Conservation (phyloP, 2,113 vertebrate species). For the Potamarius usumacintae region DNA sequence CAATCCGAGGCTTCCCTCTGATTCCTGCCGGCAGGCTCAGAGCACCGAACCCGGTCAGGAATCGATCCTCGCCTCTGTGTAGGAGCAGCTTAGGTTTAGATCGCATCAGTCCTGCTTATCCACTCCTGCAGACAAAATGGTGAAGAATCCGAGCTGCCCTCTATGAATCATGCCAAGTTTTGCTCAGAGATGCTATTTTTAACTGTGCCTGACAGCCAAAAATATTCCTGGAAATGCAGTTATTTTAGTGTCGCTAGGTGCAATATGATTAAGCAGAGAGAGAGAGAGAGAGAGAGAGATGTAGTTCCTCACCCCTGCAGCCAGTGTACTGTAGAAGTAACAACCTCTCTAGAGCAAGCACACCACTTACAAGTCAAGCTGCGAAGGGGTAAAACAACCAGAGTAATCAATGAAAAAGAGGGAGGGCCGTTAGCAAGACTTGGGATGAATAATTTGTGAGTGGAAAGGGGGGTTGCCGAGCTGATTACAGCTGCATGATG, state of each 20-base stretch:
- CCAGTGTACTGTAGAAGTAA: conserved; percentile 22
- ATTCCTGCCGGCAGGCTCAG: conserved; percentile 39
- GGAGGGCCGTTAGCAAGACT: conserved; percentile 27
- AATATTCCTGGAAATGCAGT: conserved; percentile 22
- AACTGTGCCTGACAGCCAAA: not conserved
- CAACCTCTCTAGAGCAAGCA: conserved; percentile 21
- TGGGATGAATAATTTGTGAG: conserved; percentile 45
- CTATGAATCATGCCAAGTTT: conserved; percentile 26
- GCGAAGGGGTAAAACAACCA: conserved; percentile 38
- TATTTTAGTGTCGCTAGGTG: conserved; percentile 35
- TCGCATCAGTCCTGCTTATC: conserved; percentile 22
- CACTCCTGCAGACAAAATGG: not conserved
- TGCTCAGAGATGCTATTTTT: conserved; percentile 19
- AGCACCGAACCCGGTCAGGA: conserved; percentile 29
- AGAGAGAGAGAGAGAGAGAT: not conserved
- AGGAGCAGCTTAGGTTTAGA: conserved; percentile 46
- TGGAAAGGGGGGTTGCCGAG: conserved; percentile 33
- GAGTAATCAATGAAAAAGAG: conserved; percentile 44
- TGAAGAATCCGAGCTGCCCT: conserved; percentile 8
- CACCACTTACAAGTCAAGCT: conserved; percentile 22
- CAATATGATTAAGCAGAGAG: not conserved
- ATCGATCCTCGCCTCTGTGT: conserved; percentile 42
- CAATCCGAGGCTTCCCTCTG: conserved; percentile 42
- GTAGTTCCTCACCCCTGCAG: conserved; percentile 16
- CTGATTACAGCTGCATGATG: conserved; percentile 45